These are phyloP conservation scores for Agapostemon virescens DNA, from an alignment of 2,888 invertebrate species.

Conservation along the genomic window DNA sequence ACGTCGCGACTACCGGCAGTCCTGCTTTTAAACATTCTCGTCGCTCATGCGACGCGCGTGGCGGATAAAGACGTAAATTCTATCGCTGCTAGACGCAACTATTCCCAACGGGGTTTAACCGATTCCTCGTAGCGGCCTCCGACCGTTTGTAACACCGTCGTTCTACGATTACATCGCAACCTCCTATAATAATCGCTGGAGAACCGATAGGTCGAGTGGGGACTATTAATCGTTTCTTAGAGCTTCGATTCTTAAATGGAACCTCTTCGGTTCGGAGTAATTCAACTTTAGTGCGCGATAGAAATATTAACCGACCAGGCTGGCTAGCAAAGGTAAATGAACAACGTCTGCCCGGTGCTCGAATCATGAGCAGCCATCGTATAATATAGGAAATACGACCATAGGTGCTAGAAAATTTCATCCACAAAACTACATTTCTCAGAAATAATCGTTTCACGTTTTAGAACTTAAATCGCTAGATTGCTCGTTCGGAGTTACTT, in stretches of 20 bases:
- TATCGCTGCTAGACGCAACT: conserved; percentile 23
- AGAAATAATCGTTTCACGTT: too few relatives aligned
- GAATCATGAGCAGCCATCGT: not conserved
- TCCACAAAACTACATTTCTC: too few relatives aligned
- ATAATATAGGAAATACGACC: not conserved
- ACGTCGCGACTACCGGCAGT: not conserved
- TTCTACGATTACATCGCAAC: conserved; percentile 45
- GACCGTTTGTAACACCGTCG: conserved; percentile 70
- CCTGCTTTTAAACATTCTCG: conserved; percentile 39
- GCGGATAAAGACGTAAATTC: conserved; percentile 44
- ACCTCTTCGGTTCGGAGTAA: not conserved
- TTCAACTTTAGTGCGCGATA: not conserved
- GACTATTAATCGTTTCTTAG: not conserved
- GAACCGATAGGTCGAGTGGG: not conserved
- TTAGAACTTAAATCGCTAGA: too few relatives aligned
- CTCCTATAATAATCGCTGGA: not conserved
- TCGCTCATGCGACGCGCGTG: conserved; percentile 16
- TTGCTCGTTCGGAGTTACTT: too few relatives aligned
- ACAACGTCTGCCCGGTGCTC: too few relatives aligned
- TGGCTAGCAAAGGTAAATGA: not conserved
- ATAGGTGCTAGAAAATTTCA: not conserved
- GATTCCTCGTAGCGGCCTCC: conserved; percentile 70
- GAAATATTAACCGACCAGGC: not conserved
- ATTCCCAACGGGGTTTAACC: conserved; percentile 35
- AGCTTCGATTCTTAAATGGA: not conserved